Evolutionary conservation across 2,888 invertebrate genomes (phyloP).

Genomic region (Clusia tigrina): DNA sequence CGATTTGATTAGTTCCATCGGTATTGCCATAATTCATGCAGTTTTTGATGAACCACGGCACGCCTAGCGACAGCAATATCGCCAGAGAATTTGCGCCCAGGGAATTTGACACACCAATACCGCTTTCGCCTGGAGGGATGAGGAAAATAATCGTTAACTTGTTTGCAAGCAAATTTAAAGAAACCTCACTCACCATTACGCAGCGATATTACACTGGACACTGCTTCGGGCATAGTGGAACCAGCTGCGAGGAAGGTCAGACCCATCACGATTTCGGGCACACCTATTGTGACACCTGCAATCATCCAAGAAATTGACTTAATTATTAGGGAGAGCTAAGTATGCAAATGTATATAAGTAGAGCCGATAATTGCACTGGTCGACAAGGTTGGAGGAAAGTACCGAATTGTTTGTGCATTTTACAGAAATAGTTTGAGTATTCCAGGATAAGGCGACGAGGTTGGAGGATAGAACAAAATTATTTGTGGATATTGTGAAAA

Average conservation of each 20-base stretch:
- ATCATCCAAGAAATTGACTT: slow-evolving; percentile 22
- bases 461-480: too few species aligned
- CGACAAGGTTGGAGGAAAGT: too few species aligned
- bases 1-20: slow-evolving; percentile 63
- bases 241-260: slow-evolving; percentile 91
- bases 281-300: slow-evolving; percentile 75
- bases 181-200: slow-evolving; percentile 73
- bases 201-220: slow-evolving; percentile 85
- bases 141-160: not conserved
- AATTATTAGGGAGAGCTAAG: not conserved
- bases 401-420: too few species aligned
- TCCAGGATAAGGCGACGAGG: too few species aligned
- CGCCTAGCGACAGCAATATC: slow-evolving; percentile 80
- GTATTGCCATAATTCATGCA: slow-evolving; percentile 66
- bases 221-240: slow-evolving; percentile 84
- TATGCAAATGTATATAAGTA: too few species aligned
- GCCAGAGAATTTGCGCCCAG: slow-evolving; percentile 87
- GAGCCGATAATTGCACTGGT: too few species aligned
- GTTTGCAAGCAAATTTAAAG: not conserved
- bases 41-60: slow-evolving; percentile 86
- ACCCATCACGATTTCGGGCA: slow-evolving; percentile 90
- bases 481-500: too few species aligned
- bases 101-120: slow-evolving; percentile 87
- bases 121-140: slow-evolving; percentile 74
- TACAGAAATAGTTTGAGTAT: too few species aligned